Conservation (phyloP, 2,797 vertebrate genomes). For the Hemibagrus guttatus region DNA sequence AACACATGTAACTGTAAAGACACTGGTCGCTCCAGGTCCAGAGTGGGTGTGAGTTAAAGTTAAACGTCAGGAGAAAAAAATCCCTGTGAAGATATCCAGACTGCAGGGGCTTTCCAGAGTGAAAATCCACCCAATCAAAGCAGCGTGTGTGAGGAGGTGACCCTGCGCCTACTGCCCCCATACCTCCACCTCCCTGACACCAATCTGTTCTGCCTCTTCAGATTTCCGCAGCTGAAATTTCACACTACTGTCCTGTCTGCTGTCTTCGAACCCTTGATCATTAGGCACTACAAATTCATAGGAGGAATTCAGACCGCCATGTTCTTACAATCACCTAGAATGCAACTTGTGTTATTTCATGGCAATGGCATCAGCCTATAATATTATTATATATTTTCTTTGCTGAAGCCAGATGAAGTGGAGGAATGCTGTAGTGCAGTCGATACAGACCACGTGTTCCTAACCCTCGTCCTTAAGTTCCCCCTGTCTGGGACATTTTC, state of each 20-base stretch:
- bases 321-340: neutral
- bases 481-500: neutral
- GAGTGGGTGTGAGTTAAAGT: neutral
- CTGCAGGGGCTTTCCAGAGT: constrained; percentile 34
- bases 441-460: neutral
- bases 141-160: constrained; percentile 1
- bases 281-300: neutral
- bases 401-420: neutral
- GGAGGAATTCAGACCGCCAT: neutral
- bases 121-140: constrained; percentile 20
- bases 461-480: neutral
- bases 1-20: neutral
- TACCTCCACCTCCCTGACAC: constrained; percentile 19
- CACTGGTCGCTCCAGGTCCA: neutral
- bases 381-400: neutral
- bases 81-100: neutral
- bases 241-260: neutral
- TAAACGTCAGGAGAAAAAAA: constrained; percentile 12
- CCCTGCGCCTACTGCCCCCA: neutral
- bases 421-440: neutral
- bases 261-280: neutral
- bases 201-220: constrained; percentile 14
- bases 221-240: constrained; percentile 8
- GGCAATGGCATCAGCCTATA: neutral
- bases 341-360: neutral